Base-by-base conservation (phyloP, 2,113 vertebrate genomes). In the Isichthys henryi region DNA sequence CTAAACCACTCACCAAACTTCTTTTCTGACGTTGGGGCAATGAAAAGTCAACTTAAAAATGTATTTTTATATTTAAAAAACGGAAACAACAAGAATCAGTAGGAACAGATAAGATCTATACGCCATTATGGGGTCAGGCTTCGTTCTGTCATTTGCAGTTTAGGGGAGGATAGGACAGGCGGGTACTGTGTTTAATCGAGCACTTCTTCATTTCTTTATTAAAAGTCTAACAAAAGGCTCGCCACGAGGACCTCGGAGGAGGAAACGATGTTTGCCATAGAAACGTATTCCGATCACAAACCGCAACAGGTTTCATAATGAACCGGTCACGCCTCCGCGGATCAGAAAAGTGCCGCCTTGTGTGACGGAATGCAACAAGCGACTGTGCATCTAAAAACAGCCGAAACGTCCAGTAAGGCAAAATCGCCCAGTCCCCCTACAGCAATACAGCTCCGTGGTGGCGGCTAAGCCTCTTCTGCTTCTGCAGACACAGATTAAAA, bases 221-320 rank as follows among this genome's bases (percentile, higher is more conserved):
- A 31, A n/a, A 50, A 86, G 9, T 53, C 49, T 50, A 86, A 50
- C 83, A 49, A 50, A 86, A 86, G 48, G 84, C 11, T 50, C 46
- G 48, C n/a, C 11, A 13, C 21, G 11, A 50, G 48, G 46, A 39
- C n/a, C 50, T 52, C n/a, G 53, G 53, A 86, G 50, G n/a, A 86
- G 49, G 85, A 86, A 86, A 53, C 85, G n/a, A 15, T 5, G 9
- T 86, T 86, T 86, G 27, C 50, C 85, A 86, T 56, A 86, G 85
- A 86, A 53, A 86, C 85, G 48, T 52, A 53, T 56, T 52, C 85
- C 13, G 49, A 27, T 52, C 50, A n/a, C 27, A 86, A 83, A 86
- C 85, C 85, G 46, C 85, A 86, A 19, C 11, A 31, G 31, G 85
- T 86, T 86, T 86, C 85, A 86, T 50, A 86, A 86, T 86, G 85